Base-by-base conservation (phyloP, 2,113 vertebrate species). In the Apaloderma vittatum region DNA sequence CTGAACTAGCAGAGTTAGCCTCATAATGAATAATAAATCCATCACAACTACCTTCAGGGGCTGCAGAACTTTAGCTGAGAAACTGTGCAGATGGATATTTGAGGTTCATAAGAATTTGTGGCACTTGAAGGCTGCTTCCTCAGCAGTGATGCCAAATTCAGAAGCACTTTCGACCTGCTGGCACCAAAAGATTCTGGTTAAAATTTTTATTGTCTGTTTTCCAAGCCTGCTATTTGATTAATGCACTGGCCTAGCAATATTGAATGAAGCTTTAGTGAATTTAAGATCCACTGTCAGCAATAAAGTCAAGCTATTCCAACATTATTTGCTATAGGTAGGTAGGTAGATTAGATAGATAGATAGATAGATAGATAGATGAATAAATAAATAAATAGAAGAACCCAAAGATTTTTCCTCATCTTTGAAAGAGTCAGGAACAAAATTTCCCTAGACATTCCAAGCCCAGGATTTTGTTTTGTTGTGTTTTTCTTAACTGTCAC, bases 191-290 rank as follows among this genome's bases (percentile, higher is more conserved):
- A 34, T 90, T 76, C 70, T 22, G 54, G 63, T 70, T 89, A 88
- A 92, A 95, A 63, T 15, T 61, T 88, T 90, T 94, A 68, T 83
- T 93, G 73, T 61, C 45, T 51, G 37, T 91, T 93, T 95, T 93
- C 76, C 65, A 90, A 91, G 67, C 19, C 74, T 59, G 12, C 36
- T 61, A 68, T 83, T 73, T 91, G 37, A 88, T 78, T 94, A 91
- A 79, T 94, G 37, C 29, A 62, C 36, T 88, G 63, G 20, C 36
- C 58, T 16, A 80, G 43, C 4, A 81, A 59, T 91, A 91, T 6
- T 45, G 87, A 73, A 54, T 88, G 48, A 63, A 93, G 49, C 26
- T 66, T 94, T 91, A 96, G 62, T 63, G 83, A 90, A 62, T 91
- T 94, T 66, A 91, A 92, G 54, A 87, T 81, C 30, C 63, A 36